Evolutionary conservation across 2,797 vertebrate genomes (phyloP), one percentile per base, ranked within the genome.

Genomic region (Cyclura pinguis): DNA sequence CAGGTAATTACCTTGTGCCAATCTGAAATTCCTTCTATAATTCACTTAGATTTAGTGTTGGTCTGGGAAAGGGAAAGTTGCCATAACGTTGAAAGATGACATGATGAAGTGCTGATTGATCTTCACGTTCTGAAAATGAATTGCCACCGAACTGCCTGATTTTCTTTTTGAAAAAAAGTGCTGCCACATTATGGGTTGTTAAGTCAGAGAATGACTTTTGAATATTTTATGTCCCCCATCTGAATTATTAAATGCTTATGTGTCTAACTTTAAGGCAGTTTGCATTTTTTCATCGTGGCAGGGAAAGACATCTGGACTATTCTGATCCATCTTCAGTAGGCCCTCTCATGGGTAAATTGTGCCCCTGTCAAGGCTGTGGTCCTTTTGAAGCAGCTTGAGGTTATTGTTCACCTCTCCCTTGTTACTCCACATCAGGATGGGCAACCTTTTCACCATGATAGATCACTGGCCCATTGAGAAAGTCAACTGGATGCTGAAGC

Each of bases 171-270:
- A 42, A 32, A 50, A 80, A 78, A 72, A 55, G n/a, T 78, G 29
- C 42, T 87, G 42, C 42, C 59, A 80, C 76, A 86, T 86, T 86
- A 86, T 86, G 72, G 14, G 35, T 29, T 73, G 50, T 57, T 88
- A 81, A 88, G 64, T 55, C 50, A 57, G 35, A 52, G 78, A 88
- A 57, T 38, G 78, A 82, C 78, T 88, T 73, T 72, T 57, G 35
- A 88, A 88, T 88, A 57, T 82, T 88, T 81, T 69, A 81, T 81
- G 64, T 57, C 55, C 57, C 47, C 27, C 50, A 73, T 29, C 27
- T 82, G 78, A 81, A 64, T 72, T 69, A 72, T 81, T 88, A 88
- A 81, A 72, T 88, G 78, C 50, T 88, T 55, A 88, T 29, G n/a
- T 24, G 24, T 82, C 67, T 73, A 38, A 38, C 64, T 52, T 67